Percentiles rank a stretch among this genome's conserved stretches.
Evolutionary conservation across 2,888 invertebrate species (phyloP).

Genomic region (Drosophila antonietae): DNA sequence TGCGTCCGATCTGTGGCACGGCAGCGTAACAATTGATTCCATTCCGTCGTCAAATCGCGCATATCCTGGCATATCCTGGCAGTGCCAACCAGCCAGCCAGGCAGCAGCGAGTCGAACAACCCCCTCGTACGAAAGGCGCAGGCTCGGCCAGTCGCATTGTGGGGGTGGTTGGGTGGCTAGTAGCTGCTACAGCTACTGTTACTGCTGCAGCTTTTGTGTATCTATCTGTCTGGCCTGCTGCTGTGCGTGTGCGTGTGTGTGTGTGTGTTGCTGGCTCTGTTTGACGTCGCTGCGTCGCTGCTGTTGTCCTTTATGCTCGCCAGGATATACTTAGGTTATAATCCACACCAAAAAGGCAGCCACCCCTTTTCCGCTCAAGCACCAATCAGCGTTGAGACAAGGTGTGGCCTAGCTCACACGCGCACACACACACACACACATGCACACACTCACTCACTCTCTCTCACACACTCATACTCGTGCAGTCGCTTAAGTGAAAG

Average conservation of each 20-base stretch:
- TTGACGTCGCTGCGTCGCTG: conserved; percentile 50
- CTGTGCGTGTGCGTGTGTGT: conserved; percentile 14
- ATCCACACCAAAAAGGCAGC: conserved; percentile 73
- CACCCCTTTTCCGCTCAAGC: conserved; percentile 81
- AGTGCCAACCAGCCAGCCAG: conserved; percentile 66
- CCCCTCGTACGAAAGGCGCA: conserved; percentile 46
- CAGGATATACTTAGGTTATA: conserved; percentile 80
- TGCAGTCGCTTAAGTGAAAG: conserved; percentile 15
- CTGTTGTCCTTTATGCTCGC: conserved; percentile 61
- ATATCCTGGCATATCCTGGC: conserved; percentile 79
- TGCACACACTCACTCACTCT: conserved; percentile 22
- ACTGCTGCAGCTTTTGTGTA: conserved; percentile 47
- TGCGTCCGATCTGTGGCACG: conserved; percentile 85
- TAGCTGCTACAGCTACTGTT: conserved; percentile 17
- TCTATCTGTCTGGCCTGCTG: conserved; percentile 59
- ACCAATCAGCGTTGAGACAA: conserved; percentile 84
- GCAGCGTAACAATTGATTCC: conserved; percentile 85
- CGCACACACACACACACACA: conserved; percentile 24
- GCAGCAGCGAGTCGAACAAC: conserved; percentile 46
- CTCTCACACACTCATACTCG: conserved; percentile 20
- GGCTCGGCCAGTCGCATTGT: conserved; percentile 49
- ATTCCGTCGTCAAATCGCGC: conserved; percentile 84
- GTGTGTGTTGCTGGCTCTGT: conserved; percentile 60
- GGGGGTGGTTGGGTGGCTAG: conserved; percentile 42
- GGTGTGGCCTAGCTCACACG: conserved; percentile 78